phyloP scores from a whole-genome alignment of 1,140 invertebrate species.

The Stenopsyche tienmushanensis region DNA sequence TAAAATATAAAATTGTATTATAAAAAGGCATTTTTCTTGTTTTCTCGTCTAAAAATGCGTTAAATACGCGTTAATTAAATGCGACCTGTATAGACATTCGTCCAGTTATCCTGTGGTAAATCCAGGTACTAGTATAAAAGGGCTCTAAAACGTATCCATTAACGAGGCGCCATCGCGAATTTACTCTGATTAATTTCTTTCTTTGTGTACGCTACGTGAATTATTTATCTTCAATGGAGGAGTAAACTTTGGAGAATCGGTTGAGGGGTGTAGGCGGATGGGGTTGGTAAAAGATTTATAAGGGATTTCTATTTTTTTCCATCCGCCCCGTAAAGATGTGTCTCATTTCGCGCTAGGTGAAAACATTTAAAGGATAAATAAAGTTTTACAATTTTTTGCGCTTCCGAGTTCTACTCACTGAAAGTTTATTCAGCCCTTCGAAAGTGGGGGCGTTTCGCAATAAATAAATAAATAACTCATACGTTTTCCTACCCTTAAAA shows the following conservation, averaged over 20 bases:
- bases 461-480: not conserved
- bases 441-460: no score
- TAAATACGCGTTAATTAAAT: no score
- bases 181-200: conserved; percentile 19
- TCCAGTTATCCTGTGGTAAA: no score
- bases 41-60: no score
- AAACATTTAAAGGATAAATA: not conserved
- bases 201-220: conserved; percentile 15
- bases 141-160: not conserved
- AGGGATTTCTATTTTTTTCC: conserved; percentile 13
- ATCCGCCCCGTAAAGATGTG: not conserved
- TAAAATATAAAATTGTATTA: no score
- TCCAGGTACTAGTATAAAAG: no score
- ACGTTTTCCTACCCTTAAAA: no score
- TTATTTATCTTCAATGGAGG: conserved; percentile 19
- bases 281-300: conserved; percentile 16
- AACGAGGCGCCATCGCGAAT: conserved; percentile 6
- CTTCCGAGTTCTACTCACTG: not conserved
- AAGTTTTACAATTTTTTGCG: not conserved
- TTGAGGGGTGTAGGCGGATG: no score
- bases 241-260: conserved; percentile 2
- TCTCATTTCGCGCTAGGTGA: not conserved
- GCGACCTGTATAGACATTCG: no score
- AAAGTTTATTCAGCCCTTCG: not conserved
- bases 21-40: no score